Conservation (phyloP, 1,140 invertebrate genomes). For the Apocrypta bakeri region DNA sequence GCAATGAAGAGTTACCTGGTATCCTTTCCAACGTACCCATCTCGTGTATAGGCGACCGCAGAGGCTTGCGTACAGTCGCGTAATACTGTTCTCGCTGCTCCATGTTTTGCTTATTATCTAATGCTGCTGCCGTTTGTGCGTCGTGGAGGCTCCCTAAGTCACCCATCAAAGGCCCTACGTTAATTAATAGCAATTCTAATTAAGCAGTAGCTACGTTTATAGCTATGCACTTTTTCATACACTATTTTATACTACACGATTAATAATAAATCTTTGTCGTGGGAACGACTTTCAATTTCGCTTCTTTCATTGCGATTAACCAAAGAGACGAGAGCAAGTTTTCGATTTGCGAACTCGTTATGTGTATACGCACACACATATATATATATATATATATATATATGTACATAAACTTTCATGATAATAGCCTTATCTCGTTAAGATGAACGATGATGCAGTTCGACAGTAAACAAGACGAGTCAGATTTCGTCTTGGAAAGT, state of each 20-base stretch:
- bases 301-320: background rate
- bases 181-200: slow-evolving; percentile 41
- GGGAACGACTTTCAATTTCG: too few relatives aligned
- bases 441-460: background rate
- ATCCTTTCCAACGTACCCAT: slow-evolving; percentile 74
- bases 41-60: slow-evolving; percentile 73
- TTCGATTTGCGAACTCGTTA: too few relatives aligned
- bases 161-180: slow-evolving; percentile 70
- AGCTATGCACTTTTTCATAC: background rate
- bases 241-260: too few relatives aligned
- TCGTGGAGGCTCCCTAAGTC: slow-evolving; percentile 72
- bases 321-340: too few relatives aligned
- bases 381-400: too few relatives aligned
- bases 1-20: slow-evolving; percentile 68
- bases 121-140: slow-evolving; percentile 72
- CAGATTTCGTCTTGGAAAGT: background rate
- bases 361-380: too few relatives aligned
- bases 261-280: too few relatives aligned
- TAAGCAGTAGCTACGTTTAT: slow-evolving; percentile 17
- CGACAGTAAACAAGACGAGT: background rate
- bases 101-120: slow-evolving; percentile 77
- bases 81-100: slow-evolving; percentile 76
- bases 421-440: slow-evolving; percentile 2
- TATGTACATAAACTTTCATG: background rate
- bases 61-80: slow-evolving; percentile 75